Conservation (phyloP, 2,888 invertebrate genomes). For the Drosophila picticornis region DNA sequence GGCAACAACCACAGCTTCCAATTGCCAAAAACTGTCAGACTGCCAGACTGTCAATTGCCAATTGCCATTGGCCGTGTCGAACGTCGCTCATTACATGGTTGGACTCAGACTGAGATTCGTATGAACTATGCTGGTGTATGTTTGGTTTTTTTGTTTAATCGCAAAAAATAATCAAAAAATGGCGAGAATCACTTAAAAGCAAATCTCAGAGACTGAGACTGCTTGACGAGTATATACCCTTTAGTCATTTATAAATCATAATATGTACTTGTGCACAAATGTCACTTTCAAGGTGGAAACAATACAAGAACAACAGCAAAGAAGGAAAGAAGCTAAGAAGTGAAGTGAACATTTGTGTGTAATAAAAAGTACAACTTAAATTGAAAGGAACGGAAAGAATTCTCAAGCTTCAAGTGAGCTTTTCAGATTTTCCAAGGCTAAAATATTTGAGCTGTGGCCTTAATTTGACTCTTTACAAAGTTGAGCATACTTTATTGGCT, state of each 20-base stretch:
- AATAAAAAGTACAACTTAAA: neutral
- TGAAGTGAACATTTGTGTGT: neutral
- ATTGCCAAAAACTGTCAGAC: constrained; percentile 52
- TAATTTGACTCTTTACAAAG: neutral
- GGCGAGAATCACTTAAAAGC: constrained; percentile 18
- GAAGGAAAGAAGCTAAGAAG: neutral
- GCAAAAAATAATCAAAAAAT: constrained; percentile 65
- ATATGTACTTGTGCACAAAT: neutral
- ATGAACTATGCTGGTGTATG: constrained; percentile 14
- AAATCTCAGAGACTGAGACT: neutral
- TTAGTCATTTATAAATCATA: neutral
- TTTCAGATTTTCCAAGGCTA: neutral
- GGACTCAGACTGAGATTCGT: constrained; percentile 17
- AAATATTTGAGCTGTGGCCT: neutral
- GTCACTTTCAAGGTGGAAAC: neutral
- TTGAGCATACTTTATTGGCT: neutral
- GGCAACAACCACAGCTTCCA: constrained; percentile 53
- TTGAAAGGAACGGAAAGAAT: neutral
- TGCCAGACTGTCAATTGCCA: constrained; percentile 40
- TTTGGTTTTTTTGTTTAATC: constrained; percentile 55
- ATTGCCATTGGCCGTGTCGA: constrained; percentile 70
- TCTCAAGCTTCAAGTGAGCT: neutral
- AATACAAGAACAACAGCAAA: no score
- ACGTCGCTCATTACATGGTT: constrained; percentile 67
- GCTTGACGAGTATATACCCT: constrained; percentile 12